Percentiles rank a stretch among this genome's conserved stretches.
phyloP scores from a whole-genome alignment of 2,797 vertebrate genomes.

The Poecilia velifera region DNA sequence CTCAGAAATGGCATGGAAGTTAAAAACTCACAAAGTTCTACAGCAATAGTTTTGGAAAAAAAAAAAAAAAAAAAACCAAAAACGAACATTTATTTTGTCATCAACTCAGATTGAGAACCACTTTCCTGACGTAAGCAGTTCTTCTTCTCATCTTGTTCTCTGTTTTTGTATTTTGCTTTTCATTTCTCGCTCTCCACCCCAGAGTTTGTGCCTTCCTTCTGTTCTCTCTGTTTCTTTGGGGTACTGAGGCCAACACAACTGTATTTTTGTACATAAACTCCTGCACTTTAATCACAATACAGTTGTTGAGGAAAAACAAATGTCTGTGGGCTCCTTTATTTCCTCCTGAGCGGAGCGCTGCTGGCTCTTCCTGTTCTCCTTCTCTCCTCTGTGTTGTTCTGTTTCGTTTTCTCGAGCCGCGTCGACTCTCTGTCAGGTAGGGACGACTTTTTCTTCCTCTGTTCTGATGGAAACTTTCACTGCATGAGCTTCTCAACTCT shows the following conservation, averaged over 20 bases:
- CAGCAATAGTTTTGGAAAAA: not conserved
- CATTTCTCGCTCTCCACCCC: slow-evolving; percentile 75
- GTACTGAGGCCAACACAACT: slow-evolving; percentile 78
- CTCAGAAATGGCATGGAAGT: not conserved
- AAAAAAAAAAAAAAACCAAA: not conserved
- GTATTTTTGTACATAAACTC: slow-evolving; percentile 88
- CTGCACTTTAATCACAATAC: slow-evolving; percentile 90
- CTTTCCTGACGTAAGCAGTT: slow-evolving; percentile 12
- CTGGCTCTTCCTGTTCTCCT: slow-evolving; percentile 35
- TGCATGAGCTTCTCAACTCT: slow-evolving; percentile 23
- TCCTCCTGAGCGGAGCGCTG: slow-evolving; percentile 44
- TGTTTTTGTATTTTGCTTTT: slow-evolving; percentile 45
- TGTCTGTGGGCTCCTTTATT: slow-evolving; percentile 56
- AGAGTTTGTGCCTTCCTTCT: slow-evolving; percentile 85
- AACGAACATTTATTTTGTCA: not conserved
- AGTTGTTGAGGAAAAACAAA: slow-evolving; percentile 68
- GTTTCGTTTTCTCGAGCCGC: slow-evolving; percentile 58
- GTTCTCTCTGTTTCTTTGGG: slow-evolving; percentile 73
- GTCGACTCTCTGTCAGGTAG: slow-evolving; percentile 64
- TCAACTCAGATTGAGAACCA: slow-evolving; percentile 24
- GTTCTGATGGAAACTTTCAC: slow-evolving; percentile 30
- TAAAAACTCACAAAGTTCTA: not conserved
- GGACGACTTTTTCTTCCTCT: slow-evolving; percentile 46
- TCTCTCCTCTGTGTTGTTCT: slow-evolving; percentile 48
- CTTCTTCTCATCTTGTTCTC: slow-evolving; percentile 27